Evolutionary conservation across 2,113 vertebrate species (phyloP).

Genomic region (Amazona guildingii): DNA sequence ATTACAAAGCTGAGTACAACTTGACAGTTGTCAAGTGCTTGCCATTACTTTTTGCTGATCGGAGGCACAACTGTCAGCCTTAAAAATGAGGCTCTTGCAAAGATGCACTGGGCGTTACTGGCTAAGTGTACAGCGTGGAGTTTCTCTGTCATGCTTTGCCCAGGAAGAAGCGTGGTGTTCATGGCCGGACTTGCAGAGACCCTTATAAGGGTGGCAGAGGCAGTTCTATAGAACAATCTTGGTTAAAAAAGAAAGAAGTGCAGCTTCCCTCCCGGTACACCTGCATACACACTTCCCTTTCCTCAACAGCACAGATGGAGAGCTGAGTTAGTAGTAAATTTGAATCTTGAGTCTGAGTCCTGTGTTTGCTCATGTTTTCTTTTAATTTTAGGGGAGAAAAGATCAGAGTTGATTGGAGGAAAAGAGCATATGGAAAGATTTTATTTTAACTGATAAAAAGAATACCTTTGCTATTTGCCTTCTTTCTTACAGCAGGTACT

Average conservation of each 20-base stretch:
- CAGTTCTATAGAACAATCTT: not conserved
- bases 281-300: not conserved
- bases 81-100: not conserved
- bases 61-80: not conserved
- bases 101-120: not conserved
- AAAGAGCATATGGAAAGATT: not conserved
- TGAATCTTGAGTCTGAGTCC: not conserved
- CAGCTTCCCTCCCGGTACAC: not conserved
- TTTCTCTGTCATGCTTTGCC: not conserved
- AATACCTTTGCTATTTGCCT: not conserved
- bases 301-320: not conserved
- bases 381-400: not conserved
- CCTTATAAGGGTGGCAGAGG: not conserved
- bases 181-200: not conserved
- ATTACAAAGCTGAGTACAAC: not conserved
- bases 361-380: not conserved
- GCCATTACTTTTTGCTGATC: not conserved
- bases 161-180: not conserved
- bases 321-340: not conserved
- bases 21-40: not conserved
- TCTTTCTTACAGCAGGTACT: not conserved
- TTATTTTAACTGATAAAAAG: not conserved
- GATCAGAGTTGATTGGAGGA: not conserved
- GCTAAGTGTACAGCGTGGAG: not conserved
- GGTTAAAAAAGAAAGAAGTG: not conserved